Evolutionary conservation across 2,797 vertebrate species (phyloP).

Genomic region (Lateolabrax maculatus): DNA sequence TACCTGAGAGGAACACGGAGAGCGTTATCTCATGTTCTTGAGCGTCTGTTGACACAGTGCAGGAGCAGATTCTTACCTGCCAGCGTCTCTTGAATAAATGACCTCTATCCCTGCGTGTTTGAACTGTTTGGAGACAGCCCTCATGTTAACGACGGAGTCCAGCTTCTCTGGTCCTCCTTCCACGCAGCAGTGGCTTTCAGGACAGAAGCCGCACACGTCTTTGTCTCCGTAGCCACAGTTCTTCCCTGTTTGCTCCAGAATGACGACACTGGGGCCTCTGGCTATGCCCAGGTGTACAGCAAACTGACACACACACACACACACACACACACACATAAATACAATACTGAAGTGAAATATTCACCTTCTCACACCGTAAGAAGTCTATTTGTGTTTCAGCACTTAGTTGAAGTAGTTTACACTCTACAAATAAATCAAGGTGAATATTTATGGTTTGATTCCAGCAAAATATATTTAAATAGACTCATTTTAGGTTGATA

Average conservation of each 20-base stretch:
- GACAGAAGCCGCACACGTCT: conserved; percentile 85
- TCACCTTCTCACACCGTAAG: background rate
- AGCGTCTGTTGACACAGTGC: background rate
- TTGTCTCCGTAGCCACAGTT: conserved; percentile 88
- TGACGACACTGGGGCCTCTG: conserved; percentile 78
- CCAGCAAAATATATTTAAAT: background rate
- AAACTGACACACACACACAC: conserved; percentile 76
- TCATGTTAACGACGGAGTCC: conserved; percentile 86
- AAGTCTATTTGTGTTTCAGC: background rate
- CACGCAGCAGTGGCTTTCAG: conserved; percentile 83
- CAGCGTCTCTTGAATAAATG: conserved; percentile 87
- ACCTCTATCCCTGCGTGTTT: conserved; percentile 79
- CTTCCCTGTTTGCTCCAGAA: conserved; percentile 90
- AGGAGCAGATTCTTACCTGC: conserved; percentile 82
- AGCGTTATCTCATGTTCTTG: background rate
- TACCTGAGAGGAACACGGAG: conserved; percentile 78
- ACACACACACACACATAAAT: background rate
- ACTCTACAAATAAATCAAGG: background rate
- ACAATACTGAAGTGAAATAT: background rate
- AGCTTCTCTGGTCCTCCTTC: conserved; percentile 86
- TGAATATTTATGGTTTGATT: background rate
- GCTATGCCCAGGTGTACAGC: conserved; percentile 87
- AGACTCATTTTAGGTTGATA: background rate
- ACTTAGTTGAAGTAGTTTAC: background rate
- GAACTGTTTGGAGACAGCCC: conserved; percentile 77